Evolutionary conservation across 2,797 vertebrate genomes (phyloP).

Genomic region (Cephalopachus bancanus): DNA sequence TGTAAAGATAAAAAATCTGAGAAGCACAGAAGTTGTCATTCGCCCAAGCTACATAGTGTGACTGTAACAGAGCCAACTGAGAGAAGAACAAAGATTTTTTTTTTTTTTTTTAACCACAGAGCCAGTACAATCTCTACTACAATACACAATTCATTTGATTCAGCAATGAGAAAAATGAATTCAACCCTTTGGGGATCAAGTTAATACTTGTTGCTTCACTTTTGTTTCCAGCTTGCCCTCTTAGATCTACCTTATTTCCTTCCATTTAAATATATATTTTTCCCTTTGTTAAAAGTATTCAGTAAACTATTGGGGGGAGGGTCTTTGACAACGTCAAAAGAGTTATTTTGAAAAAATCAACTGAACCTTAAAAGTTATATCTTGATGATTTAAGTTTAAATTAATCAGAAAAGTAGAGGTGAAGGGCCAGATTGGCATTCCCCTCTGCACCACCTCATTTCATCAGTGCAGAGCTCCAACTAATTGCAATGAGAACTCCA

Average conservation of each 20-base stretch:
- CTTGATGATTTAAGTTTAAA: slow-evolving; percentile 73
- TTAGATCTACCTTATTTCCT: not conserved
- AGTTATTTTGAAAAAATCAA: slow-evolving; percentile 56
- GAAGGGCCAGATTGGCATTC: slow-evolving; percentile 67
- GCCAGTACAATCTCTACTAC: not conserved
- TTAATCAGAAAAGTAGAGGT: slow-evolving; percentile 74
- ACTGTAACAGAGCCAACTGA: not conserved
- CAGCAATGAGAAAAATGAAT: not conserved
- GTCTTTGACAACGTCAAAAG: slow-evolving; percentile 19
- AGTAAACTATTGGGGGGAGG: not conserved
- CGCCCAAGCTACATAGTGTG: not conserved
- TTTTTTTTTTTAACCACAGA: not conserved
- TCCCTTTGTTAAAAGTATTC: not conserved
- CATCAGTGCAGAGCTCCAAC: slow-evolving; percentile 60
- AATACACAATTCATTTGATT: not conserved
- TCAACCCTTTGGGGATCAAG: not conserved
- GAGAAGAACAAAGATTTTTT: not conserved
- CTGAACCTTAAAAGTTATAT: slow-evolving; percentile 55
- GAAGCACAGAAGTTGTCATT: not conserved
- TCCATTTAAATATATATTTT: not conserved
- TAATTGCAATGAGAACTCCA: slow-evolving; percentile 77
- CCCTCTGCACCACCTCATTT: slow-evolving; percentile 41
- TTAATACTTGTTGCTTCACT: not conserved
- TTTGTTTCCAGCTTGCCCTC: not conserved
- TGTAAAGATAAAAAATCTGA: slow-evolving; percentile 33